Evolutionary conservation across 2,113 vertebrate species (phyloP), one percentile per base, ranked within the genome.

Genomic region (Cyanistes caeruleus): DNA sequence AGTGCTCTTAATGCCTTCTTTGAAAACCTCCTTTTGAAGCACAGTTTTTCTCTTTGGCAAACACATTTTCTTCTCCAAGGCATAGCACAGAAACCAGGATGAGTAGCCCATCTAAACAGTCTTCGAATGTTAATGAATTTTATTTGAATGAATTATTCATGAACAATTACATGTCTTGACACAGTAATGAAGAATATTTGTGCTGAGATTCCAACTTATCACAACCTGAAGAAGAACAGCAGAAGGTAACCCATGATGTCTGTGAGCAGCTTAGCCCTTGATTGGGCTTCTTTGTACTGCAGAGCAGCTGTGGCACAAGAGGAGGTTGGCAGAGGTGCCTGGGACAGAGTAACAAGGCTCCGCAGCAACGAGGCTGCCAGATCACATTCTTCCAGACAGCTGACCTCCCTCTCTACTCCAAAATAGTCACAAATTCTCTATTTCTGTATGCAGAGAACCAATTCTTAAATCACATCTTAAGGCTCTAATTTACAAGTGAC

Each of bases 321-420:
- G 43, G 67, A 58, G 24, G 16, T 37, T 73, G 65, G 60, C 74
- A 75, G 60, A 55, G 27, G 8, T 31, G 30, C 6, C 23, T 12
- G 3, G 10, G 39, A 63, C 35, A 35, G 7, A 43, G 27, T 8
- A 49, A 53, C 0, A 7, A 58, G 21, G 27, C 9, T 17, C 25
- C 0, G 0, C 27, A 84, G 41, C 24, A 44, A 49, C 0, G 5
- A 82, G 6, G 20, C 5, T 70, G n/a, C 53, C 23, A 85, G 35
- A 20, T 20, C 9, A 17, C 0, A 0, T 46, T 39, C n/a, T 46
- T 93, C 39, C 31, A 78, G 30, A 39, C 0, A 20, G 33, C 39
- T 72, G 9, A 51, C 23, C 72, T 63, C 48, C 43, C 56, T 52
- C 46, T 58, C 13, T 44, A 13, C 60, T 73, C n/a, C n/a, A 84